A percentile compares a stretch with the other conserved stretches of the same genome.
phyloP scores from a whole-genome alignment of 2,797 vertebrate species.

The Gallinago nigripennis region DNA sequence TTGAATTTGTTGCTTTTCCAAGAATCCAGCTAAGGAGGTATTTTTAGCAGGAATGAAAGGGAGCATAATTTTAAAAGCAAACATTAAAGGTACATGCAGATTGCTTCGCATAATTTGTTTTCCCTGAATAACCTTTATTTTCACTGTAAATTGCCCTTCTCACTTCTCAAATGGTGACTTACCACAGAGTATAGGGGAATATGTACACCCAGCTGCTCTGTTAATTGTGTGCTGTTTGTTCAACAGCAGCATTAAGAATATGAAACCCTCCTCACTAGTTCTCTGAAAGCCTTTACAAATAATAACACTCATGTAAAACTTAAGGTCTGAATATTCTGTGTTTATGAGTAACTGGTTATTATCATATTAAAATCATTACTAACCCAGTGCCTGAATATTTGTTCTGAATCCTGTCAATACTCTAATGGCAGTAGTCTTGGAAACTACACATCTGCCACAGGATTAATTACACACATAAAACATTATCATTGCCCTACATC shows the following conservation, averaged over 20 bases:
- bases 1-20: not conserved
- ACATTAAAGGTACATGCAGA: not conserved
- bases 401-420: conserved; percentile 73
- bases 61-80: not conserved
- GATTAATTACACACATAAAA: conserved; percentile 83
- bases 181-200: conserved; percentile 8
- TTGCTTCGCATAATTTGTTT: not conserved
- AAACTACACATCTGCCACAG: conserved; percentile 76
- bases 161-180: conserved; percentile 39
- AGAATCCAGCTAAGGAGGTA: not conserved
- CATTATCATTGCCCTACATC: conserved; percentile 77
- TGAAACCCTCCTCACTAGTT: conserved; percentile 44
- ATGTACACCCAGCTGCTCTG: conserved; percentile 39
- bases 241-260: conserved; percentile 54
- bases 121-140: conserved; percentile 35
- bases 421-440: conserved; percentile 74
- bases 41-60: not conserved
- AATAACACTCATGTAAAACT: conserved; percentile 61
- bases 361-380: conserved; percentile 75
- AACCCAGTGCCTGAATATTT: conserved; percentile 53
- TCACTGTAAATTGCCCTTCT: conserved; percentile 39
- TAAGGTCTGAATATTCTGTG: conserved; percentile 58
- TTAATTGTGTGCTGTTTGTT: conserved; percentile 70
- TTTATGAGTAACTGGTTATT: conserved; percentile 66
- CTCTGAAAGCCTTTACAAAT: conserved; percentile 59